These are phyloP conservation scores for Anomalospiza imberbis DNA, from an alignment of 2,797 vertebrate genomes.

Conservation along the genomic window DNA sequence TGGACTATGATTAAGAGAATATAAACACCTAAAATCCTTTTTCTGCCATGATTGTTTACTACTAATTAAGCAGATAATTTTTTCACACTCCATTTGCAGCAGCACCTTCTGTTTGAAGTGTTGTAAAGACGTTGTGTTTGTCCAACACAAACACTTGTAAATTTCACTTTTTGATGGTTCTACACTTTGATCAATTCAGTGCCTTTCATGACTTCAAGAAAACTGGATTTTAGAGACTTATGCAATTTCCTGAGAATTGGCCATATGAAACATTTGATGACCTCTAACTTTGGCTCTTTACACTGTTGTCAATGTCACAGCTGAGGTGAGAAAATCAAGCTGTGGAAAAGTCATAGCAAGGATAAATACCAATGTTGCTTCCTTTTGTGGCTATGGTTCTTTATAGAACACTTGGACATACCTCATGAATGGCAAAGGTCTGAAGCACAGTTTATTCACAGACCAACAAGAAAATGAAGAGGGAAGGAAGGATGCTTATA, in stretches of 20 bases:
- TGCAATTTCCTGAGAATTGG: not conserved
- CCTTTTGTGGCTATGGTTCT: not conserved
- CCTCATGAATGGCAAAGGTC: not conserved
- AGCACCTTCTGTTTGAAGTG: slow-evolving; percentile 64
- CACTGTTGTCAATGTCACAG: not conserved
- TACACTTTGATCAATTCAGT: slow-evolving; percentile 50
- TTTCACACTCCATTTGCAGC: slow-evolving; percentile 67
- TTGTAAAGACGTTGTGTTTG: slow-evolving; percentile 46
- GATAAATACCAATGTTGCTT: not conserved
- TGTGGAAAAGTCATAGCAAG: not conserved
- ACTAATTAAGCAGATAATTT: slow-evolving; percentile 59
- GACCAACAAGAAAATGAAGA: not conserved
- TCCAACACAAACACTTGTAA: slow-evolving; percentile 54
- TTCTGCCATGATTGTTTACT: slow-evolving; percentile 49
- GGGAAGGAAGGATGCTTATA: not conserved
- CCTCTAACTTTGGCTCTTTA: not conserved
- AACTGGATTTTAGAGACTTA: not conserved
- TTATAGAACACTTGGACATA: not conserved
- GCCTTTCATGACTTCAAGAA: slow-evolving; percentile 39
- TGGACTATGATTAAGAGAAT: slow-evolving; percentile 21
- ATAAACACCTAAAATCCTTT: slow-evolving; percentile 31
- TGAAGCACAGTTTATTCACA: not conserved
- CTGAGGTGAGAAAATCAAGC: not conserved
- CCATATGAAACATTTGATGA: not conserved
- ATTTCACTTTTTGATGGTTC: slow-evolving; percentile 56